Conservation (phyloP, 2,888 invertebrate species). For the Callyntrura sp. region DNA sequence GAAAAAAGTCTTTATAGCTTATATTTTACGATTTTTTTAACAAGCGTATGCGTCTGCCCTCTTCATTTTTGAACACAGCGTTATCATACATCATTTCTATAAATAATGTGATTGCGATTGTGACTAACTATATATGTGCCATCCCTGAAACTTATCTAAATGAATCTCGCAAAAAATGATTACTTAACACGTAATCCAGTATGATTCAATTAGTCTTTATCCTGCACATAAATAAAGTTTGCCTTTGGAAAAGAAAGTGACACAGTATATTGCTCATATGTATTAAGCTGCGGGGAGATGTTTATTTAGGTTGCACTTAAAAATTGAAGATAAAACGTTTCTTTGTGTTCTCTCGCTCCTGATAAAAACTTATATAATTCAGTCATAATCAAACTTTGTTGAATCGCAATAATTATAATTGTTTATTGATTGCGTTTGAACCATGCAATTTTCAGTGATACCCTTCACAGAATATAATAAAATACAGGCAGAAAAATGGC, state of each 20-base stretch:
- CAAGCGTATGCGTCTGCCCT: neutral
- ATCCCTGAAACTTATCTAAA: slow-evolving; percentile 22
- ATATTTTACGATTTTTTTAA: neutral
- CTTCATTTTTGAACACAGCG: neutral
- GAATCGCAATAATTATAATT: neutral
- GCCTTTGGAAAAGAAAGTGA: neutral
- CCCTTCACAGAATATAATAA: neutral
- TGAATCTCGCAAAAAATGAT: neutral
- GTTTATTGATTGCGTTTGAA: too few relatives aligned
- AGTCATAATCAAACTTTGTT: neutral
- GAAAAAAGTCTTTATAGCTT: neutral
- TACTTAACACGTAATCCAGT: slow-evolving; percentile 18
- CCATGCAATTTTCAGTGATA: neutral
- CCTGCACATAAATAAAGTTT: neutral
- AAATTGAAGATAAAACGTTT: neutral
- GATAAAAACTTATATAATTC: slow-evolving; percentile 5
- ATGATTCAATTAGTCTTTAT: slow-evolving; percentile 8
- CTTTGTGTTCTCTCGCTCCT: neutral
- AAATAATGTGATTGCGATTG: neutral
- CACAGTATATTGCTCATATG: neutral
- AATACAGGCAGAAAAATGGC: neutral
- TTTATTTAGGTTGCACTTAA: neutral
- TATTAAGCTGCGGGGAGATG: neutral
- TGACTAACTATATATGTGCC: neutral
- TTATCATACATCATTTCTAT: slow-evolving; percentile 6